Conservation (phyloP, 2,888 invertebrate species). For the Ormia ochracea region DNA sequence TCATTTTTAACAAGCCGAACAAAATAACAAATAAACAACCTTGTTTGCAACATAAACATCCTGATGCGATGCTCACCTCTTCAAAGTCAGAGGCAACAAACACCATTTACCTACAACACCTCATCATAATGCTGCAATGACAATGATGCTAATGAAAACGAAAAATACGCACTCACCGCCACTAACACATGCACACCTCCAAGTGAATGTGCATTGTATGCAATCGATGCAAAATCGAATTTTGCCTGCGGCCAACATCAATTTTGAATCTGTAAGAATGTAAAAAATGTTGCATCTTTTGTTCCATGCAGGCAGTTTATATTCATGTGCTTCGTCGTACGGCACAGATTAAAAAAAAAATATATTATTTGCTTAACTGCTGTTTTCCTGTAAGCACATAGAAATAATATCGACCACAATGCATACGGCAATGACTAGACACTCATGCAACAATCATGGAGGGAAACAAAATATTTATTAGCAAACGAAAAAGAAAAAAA, state of each 20-base stretch:
- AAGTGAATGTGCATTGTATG: slow-evolving; percentile 20
- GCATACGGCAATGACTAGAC: background rate
- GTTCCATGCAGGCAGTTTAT: slow-evolving; percentile 32
- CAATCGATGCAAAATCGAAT: slow-evolving; percentile 18
- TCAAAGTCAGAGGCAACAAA: slow-evolving; percentile 1
- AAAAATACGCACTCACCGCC: background rate
- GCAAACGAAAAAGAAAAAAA: too few relatives aligned
- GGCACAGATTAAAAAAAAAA: slow-evolving; percentile 26
- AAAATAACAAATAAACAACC: slow-evolving; percentile 41
- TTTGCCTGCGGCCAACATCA: slow-evolving; percentile 33
- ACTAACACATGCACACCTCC: background rate
- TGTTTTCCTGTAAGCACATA: slow-evolving; percentile 43
- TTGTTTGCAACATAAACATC: slow-evolving; percentile 40
- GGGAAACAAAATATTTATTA: slow-evolving; percentile 21
- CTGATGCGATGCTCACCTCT: background rate
- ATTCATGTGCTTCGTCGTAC: background rate
- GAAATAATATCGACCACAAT: slow-evolving; percentile 35
- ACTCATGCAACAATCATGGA: background rate
- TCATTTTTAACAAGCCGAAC: slow-evolving; percentile 24
- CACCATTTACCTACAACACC: slow-evolving; percentile 18
- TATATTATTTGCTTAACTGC: slow-evolving; percentile 41
- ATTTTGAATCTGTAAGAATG: slow-evolving; percentile 41
- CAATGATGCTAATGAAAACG: background rate
- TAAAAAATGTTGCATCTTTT: slow-evolving; percentile 55
- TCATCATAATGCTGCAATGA: background rate